phyloP scores from a whole-genome alignment of 2,113 vertebrate species.

The Danionella cerebrum region DNA sequence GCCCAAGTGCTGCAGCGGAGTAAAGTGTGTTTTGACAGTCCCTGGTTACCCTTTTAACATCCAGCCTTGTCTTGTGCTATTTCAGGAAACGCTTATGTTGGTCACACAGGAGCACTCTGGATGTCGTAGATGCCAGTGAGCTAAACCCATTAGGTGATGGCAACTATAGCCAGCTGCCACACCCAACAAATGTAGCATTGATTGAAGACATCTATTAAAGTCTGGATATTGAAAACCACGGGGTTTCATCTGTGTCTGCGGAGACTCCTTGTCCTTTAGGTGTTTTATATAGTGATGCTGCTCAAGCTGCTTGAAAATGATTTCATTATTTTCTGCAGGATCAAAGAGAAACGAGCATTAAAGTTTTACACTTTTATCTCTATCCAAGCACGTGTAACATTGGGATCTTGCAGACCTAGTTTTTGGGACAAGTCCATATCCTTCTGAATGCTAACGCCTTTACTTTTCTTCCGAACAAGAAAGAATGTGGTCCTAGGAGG shows the following conservation, averaged over 20 bases:
- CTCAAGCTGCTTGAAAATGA: background rate
- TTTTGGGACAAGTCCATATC: background rate
- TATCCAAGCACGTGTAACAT: background rate
- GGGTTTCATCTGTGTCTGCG: background rate
- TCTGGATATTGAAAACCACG: background rate
- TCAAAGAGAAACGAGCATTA: slow-evolving; percentile 18
- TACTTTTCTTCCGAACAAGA: background rate
- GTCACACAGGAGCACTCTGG: slow-evolving; percentile 20
- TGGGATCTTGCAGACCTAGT: background rate
- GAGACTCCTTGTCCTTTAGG: background rate
- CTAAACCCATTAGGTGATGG: background rate
- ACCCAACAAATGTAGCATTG: background rate
- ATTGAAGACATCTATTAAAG: background rate
- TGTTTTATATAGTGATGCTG: background rate
- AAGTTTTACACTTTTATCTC: slow-evolving; percentile 14
- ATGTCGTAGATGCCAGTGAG: background rate
- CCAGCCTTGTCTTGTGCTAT: slow-evolving; percentile 28
- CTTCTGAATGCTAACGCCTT: background rate
- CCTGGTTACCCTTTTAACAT: slow-evolving; percentile 42
- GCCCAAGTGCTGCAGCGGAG: slow-evolving; percentile 23
- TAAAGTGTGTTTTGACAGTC: slow-evolving; percentile 44
- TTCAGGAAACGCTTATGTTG: slow-evolving; percentile 44
- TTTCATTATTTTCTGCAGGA: background rate
- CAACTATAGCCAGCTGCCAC: background rate
- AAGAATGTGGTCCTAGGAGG: slow-evolving; percentile 19